phyloP scores from a whole-genome alignment of 2,888 invertebrate genomes.

The Nebria salina region DNA sequence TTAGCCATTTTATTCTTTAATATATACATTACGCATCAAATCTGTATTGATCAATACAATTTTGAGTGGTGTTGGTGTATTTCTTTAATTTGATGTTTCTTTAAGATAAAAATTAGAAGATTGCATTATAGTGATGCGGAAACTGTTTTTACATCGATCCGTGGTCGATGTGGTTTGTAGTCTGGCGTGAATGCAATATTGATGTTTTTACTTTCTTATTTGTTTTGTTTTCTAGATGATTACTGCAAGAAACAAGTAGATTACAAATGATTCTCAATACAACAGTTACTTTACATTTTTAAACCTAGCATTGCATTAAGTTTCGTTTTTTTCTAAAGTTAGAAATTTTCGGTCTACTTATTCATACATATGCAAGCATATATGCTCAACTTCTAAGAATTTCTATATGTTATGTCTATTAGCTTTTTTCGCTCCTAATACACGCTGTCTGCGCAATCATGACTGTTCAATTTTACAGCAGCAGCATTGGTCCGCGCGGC shows the following conservation, averaged over 20 bases:
- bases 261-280: neutral
- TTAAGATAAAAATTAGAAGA: no score
- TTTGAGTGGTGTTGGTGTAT: no score
- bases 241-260: no score
- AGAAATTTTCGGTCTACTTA: no score
- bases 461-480: neutral
- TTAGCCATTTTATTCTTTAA: no score
- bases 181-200: neutral
- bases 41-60: no score
- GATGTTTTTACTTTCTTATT: neutral
- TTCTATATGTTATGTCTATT: neutral
- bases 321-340: no score
- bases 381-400: no score
- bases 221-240: neutral
- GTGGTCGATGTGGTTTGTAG: conserved; percentile 3
- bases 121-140: neutral
- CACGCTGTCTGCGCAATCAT: neutral
- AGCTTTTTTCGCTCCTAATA: neutral
- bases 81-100: no score
- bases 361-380: no score
- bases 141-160: conserved; percentile 8
- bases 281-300: neutral
- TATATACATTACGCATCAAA: no score
- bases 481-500: neutral
- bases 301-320: no score